Evolutionary conservation across 1,140 invertebrate genomes (phyloP), one percentile per base, ranked within the genome.

Genomic region (Phymorhynchus buccinoides): DNA sequence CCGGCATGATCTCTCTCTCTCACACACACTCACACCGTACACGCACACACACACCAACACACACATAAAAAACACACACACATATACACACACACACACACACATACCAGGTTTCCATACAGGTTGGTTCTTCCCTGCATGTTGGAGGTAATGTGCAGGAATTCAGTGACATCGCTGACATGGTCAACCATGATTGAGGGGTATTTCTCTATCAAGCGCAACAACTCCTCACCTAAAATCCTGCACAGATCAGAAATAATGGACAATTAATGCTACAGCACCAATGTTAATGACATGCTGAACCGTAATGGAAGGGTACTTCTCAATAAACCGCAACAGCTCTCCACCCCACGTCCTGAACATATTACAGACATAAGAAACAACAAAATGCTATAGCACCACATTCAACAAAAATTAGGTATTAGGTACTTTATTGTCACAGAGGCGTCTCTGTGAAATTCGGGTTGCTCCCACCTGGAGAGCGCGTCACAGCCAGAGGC

Each of bases 81-180:
- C 56, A 62, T 27, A 1, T 27, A 62, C 1, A 62, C 22, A 62
- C 56, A 62, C 30, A 35, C 4, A 2, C 1, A 41, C n/a, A 52
- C 22, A 71, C 84, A 68, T 82, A 91, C 91, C 88, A 92, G 83
- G 71, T 92, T 91, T 56, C 80, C 86, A 84, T 90, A 92, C 83
- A 92, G 89, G 41, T 89, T 85, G 52, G 90, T 88, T 27, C 88
- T 81, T 1, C 85, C 88, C 32, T 48, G 85, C 44, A 92, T 89
- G 80, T 92, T 91, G 48, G 88, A 80, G 9, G 90, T 89, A 77
- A 85, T 88, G 18, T 87, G 86, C 1, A 92, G n/a, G 82, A 90
- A 92, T 4, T 92, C 91, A 39, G 83, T 84, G 66, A 92, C 88
- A 32, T 92, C 92, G 1, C 22, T 71, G 4, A 87, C 82, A 80